Evolutionary conservation across 2,888 invertebrate genomes (phyloP), one percentile per base, ranked within the genome.

Genomic region (Drosophila differens): DNA sequence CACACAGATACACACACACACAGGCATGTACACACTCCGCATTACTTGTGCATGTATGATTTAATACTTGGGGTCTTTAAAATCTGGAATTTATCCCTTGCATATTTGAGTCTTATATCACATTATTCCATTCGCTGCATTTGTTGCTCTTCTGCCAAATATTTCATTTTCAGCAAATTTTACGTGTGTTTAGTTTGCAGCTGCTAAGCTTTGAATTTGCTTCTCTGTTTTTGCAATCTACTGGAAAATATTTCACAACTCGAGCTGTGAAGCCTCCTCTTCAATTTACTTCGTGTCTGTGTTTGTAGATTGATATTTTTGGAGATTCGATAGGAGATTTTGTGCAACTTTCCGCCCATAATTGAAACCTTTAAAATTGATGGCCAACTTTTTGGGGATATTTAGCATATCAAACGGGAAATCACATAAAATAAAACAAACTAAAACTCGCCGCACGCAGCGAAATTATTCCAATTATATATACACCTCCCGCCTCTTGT

Each of bases 291-390:
- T 19, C 9, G n/a, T 60, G 51, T 64, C 39, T 71, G 58, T 68
- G 47, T 66, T 75, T 76, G 52, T 44, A 51, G 57, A 76, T 72
- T 69, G 62, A 33, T 70, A 62, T 53, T 79, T 52, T 57, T 55
- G 44, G 47, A 61, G 62, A 76, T 64, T 67, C 63, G 30, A 28
- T 51, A 69, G 59, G 51, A 30, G 67, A 52, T 63, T 76, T 75
- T 75, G 47, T 65, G 69, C 65, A 69, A 71, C 71, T 61, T 73
- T 73, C 72, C 77, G 66, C 32, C 64, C 76, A 77, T 89, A 86
- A 86, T 86, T 86, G 88, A 87, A 81, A 77, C 81, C 85, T 85
- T 85, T 85, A 69, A 76, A 88, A 83, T 86, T 79, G 71, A 78
- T 82, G 41, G 47, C 66, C 72, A 87, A 81, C 78, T 81, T 80